Evolutionary conservation across 2,797 vertebrate genomes (phyloP).

Genomic region (Hydrolagus colliei): DNA sequence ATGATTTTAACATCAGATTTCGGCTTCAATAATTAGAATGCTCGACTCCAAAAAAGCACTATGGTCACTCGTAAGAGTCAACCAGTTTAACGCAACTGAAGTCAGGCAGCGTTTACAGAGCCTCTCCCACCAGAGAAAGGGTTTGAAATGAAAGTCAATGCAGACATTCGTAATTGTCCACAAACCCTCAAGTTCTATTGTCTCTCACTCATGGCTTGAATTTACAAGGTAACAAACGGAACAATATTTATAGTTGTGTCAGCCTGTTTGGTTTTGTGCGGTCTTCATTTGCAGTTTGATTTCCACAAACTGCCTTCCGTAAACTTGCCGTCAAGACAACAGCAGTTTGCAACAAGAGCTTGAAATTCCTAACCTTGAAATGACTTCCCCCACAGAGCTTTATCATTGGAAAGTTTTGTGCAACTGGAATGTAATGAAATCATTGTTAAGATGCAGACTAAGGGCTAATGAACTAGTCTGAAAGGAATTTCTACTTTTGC

Average conservation of each 20-base stretch:
- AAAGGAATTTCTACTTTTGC: constrained; percentile 29
- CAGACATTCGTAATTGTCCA: neutral
- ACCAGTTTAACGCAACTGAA: neutral
- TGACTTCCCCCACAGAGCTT: constrained; percentile 28
- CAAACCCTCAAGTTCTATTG: neutral
- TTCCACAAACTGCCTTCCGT: neutral
- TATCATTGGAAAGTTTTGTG: constrained; percentile 19
- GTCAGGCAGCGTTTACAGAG: neutral
- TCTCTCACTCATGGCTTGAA: neutral
- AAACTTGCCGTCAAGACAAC: neutral
- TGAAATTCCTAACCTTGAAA: constrained; percentile 30
- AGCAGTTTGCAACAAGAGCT: neutral
- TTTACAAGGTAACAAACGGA: neutral
- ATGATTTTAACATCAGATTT: neutral
- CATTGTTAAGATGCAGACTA: constrained; percentile 25
- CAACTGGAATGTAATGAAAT: constrained; percentile 7
- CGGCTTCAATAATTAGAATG: neutral
- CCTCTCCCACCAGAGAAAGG: neutral
- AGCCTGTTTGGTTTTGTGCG: neutral
- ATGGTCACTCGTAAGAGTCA: neutral
- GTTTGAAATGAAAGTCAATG: neutral
- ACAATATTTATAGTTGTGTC: neutral
- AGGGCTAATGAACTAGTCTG: constrained; percentile 22
- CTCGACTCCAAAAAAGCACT: neutral
- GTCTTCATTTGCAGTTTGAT: neutral